Percentiles rank a stretch among this genome's conserved stretches.
phyloP scores from a whole-genome alignment of 2,113 vertebrate species.

The Atherinomorus stipes region DNA sequence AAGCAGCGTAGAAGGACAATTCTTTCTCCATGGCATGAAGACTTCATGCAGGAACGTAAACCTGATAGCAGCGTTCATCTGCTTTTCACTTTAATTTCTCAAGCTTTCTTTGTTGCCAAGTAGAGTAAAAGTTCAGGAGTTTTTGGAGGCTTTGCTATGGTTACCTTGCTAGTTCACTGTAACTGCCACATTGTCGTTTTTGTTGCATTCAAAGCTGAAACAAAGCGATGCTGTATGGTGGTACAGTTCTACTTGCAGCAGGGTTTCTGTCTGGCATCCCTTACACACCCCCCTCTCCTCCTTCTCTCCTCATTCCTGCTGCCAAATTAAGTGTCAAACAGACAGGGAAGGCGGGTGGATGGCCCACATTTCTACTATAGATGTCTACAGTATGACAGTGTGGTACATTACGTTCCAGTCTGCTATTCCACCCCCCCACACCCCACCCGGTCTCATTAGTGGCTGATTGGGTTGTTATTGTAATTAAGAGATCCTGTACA shows the following conservation, averaged over 20 bases:
- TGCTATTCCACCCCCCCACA: conserved; percentile 28
- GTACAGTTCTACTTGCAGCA: neutral
- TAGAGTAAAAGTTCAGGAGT: neutral
- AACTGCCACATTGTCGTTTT: neutral
- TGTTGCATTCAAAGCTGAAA: neutral
- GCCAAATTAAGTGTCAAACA: conserved; percentile 78
- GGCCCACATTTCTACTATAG: conserved; percentile 68
- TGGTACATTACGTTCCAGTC: conserved; percentile 65
- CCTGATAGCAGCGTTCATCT: neutral
- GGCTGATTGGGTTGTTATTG: conserved; percentile 75
- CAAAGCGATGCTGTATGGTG: neutral
- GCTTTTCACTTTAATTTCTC: neutral
- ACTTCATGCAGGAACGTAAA: neutral
- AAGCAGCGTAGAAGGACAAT: neutral
- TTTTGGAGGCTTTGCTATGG: no score
- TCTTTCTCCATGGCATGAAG: neutral
- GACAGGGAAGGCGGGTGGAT: conserved; percentile 56
- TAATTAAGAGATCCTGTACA: conserved; percentile 69
- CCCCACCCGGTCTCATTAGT: conserved; percentile 59
- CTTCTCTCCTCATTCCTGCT: conserved; percentile 64
- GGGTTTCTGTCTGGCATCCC: conserved; percentile 45
- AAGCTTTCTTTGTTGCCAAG: neutral
- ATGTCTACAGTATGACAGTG: conserved; percentile 44
- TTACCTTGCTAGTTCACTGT: neutral
- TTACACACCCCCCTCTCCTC: conserved; percentile 22